Evolutionary conservation across 30 jellyfish, hydroid and myxozoan species (phyloP), one percentile per base, ranked within the genome.

Genomic region (Pelagia noctiluca): DNA sequence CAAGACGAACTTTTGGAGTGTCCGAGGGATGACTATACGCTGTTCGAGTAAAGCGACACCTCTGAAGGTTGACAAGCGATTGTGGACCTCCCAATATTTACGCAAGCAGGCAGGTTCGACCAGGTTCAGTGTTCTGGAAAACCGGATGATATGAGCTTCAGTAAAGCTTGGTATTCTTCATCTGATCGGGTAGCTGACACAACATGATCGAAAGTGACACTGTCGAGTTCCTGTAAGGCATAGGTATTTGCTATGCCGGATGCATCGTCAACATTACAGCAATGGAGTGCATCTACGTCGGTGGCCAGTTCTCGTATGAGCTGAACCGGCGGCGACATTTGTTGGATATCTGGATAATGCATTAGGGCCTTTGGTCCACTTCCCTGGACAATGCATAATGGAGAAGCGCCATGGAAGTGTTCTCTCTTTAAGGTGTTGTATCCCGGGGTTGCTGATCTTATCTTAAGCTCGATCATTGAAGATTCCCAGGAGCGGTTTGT

Each of bases 191-290:
- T 16, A 42, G 8, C 57, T 8, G 57, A 16, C 57, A 42, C 12
- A 16, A 42, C 57, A n/a, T n/a, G n/a, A 16, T 8, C 57, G 12
- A 5, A 8, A 16, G 12, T 42, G 57, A 16, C 16, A 16, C 16
- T 42, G 16, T 22, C 88, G 19, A 80, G 82, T 30, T 71, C 84
- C 19, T 71, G 33, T 19, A 23, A 81, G 3, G 36, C 82, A 81
- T 71, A 81, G 29, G 36, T 11, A 5, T 8, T 8, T 8, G 57
- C 8, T n/a, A n/a, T n/a, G n/a, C n/a, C n/a, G n/a, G n/a, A n/a
- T n/a, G n/a, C n/a, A n/a, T n/a, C n/a, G n/a, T n/a, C n/a, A n/a
- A n/a, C n/a, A n/a, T n/a, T n/a, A n/a, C n/a, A n/a, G n/a, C n/a
- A n/a, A n/a, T n/a, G n/a, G n/a, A n/a, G n/a, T n/a, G n/a, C n/a